Evolutionary conservation across 2,113 vertebrate species (phyloP), one percentile per base, ranked within the genome.

Genomic region (Ammodytes dubius): DNA sequence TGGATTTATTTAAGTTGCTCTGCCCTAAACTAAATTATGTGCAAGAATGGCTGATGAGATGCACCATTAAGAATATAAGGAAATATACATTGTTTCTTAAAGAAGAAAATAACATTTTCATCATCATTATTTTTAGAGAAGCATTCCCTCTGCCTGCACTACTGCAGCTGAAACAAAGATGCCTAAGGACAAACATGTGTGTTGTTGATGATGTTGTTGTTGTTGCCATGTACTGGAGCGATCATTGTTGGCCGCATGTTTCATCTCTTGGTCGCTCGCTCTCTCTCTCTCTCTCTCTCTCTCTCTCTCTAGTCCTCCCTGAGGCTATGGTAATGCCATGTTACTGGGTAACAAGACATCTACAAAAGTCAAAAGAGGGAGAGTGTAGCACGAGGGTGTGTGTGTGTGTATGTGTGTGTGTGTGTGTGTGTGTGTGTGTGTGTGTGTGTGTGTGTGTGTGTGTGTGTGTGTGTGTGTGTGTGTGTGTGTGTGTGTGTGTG

Each of bases 311-410:
- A 52, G 69, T 61, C 45, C 37, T 88, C 61, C 89, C 84, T 27
- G 70, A 43, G 85, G 88, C 79, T 86, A 42, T 70, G 52, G 50
- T 88, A 67, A 81, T 88, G 80, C n/a, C 73, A 71, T 70, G 79
- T 76, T 15, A 66, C 65, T 67, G 82, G 74, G 53, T 74, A 85
- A 74, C 69, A 53, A 80, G 63, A 81, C 85, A 79, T 87, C 70
- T 74, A 72, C 64, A 84, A 61, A 85, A 70, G 81, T 74, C 87
- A 84, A 82, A 75, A 79, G 52, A 49, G 81, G 60, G 40, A 7
- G 40, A 68, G 61, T 61, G 63, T 11, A 7, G 15, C 40, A 60
- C 1, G 46, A 12, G 54, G 37, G 12, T 9, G 68, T 42, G 17
- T 39, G 43, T 46, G 72, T 56, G 68, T 47, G 70, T 15, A 10